Percentiles rank a stretch among this genome's conserved stretches.
Evolutionary conservation across 2,888 invertebrate genomes (phyloP).

Genomic region (Dendrolimus houi): DNA sequence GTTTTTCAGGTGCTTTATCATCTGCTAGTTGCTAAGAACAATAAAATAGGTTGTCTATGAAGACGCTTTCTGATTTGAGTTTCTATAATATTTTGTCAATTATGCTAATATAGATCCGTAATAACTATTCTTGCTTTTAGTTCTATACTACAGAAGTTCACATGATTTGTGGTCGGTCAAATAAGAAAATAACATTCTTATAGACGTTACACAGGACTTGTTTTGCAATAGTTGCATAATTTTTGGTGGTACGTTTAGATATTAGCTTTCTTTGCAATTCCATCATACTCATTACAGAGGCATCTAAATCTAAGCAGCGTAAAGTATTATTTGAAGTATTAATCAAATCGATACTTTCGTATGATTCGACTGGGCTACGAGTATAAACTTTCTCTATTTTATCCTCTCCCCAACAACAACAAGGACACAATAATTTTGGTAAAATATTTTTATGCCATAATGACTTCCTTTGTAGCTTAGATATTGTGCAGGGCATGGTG

Average conservation of each 20-base stretch:
- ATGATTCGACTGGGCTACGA: slow-evolving; percentile 31
- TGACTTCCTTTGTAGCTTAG: slow-evolving; percentile 9
- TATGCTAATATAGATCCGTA: too few relatives aligned
- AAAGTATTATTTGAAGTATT: slow-evolving; percentile 19
- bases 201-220: slow-evolving; percentile 34
- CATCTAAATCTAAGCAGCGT: slow-evolving; percentile 32
- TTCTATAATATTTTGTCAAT: too few relatives aligned
- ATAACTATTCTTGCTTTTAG: too few relatives aligned
- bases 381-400: slow-evolving; percentile 19
- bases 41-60: background rate
- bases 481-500: slow-evolving; percentile 19
- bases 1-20: slow-evolving; percentile 3
- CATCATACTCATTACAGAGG: slow-evolving; percentile 49
- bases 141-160: slow-evolving; percentile 2
- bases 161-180: slow-evolving; percentile 15
- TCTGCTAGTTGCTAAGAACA: background rate
- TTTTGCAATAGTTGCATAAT: slow-evolving; percentile 32
- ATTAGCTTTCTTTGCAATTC: slow-evolving; percentile 30
- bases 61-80: background rate
- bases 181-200: slow-evolving; percentile 28
- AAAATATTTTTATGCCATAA: slow-evolving; percentile 22
- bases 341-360: slow-evolving; percentile 44
- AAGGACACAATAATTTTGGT: slow-evolving; percentile 45
- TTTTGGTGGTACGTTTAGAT: slow-evolving; percentile 24
- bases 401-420: slow-evolving; percentile 42